Evolutionary conservation across 2,113 vertebrate genomes (phyloP).

Genomic region (Struthio camelus): DNA sequence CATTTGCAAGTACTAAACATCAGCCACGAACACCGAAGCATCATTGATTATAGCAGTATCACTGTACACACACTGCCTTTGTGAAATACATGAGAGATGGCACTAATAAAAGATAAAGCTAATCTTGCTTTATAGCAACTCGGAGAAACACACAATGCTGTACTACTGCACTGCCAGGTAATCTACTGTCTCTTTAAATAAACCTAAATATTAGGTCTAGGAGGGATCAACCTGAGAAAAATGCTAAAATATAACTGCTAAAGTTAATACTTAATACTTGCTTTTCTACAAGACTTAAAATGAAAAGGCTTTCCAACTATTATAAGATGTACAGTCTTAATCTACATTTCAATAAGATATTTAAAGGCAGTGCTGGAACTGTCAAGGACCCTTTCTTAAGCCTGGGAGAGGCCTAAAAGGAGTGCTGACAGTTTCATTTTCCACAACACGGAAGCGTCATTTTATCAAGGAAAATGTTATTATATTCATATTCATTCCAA

Average conservation of each 20-base stretch:
- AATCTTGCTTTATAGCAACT: constrained; percentile 40
- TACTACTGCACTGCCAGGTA: constrained; percentile 38
- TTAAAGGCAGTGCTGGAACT: constrained; percentile 71
- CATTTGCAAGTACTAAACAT: neutral
- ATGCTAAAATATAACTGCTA: constrained; percentile 57
- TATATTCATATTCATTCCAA: constrained; percentile 23
- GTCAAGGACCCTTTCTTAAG: constrained; percentile 70
- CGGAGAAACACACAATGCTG: constrained; percentile 10
- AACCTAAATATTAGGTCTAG: constrained; percentile 61
- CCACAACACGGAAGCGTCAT: constrained; percentile 60
- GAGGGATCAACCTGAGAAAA: constrained; percentile 66
- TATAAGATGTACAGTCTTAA: constrained; percentile 68
- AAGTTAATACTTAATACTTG: constrained; percentile 70
- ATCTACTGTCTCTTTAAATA: constrained; percentile 67
- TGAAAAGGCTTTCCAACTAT: constrained; percentile 67
- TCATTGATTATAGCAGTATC: neutral
- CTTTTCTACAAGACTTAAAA: constrained; percentile 71
- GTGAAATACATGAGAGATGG: neutral
- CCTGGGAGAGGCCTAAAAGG: constrained; percentile 68
- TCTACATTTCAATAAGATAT: constrained; percentile 77
- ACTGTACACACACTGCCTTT: neutral
- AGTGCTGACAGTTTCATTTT: constrained; percentile 61
- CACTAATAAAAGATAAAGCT: neutral
- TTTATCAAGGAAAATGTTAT: constrained; percentile 68
- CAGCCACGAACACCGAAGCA: neutral